Evolutionary conservation across 2,113 vertebrate genomes (phyloP).

Genomic region (Apistogramma diplotaenia): DNA sequence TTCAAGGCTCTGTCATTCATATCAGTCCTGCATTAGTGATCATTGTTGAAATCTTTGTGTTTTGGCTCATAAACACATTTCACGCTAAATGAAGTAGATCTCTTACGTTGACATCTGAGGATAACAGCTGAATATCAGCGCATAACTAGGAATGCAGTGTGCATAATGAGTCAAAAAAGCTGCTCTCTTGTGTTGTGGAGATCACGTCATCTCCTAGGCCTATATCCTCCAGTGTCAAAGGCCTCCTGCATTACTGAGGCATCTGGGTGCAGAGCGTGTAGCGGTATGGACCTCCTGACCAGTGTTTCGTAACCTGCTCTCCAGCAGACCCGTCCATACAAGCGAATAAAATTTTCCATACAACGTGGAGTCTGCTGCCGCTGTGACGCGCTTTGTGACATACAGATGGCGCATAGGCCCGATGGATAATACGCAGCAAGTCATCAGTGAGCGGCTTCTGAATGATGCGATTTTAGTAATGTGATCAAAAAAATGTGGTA

Average conservation of each 20-base stretch:
- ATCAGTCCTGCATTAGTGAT: background rate
- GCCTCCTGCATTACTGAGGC: constrained; percentile 28
- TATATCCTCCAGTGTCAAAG: constrained; percentile 41
- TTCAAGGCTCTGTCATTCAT: background rate
- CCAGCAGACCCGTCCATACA: background rate
- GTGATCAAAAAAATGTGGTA: constrained; percentile 32
- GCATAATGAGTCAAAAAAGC: background rate
- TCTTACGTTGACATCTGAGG: background rate
- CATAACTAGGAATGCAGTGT: background rate
- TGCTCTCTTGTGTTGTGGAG: constrained; percentile 14
- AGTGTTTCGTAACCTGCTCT: constrained; percentile 51
- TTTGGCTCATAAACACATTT: background rate
- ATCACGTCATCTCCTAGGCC: constrained; percentile 58
- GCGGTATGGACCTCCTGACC: constrained; percentile 19
- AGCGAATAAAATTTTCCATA: constrained; percentile 17
- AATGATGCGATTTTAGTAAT: constrained; percentile 31
- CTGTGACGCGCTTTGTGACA: constrained; percentile 50
- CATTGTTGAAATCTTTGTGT: background rate
- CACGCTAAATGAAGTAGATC: background rate
- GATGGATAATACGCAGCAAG: constrained; percentile 57
- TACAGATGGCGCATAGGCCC: constrained; percentile 63
- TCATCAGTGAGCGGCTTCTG: constrained; percentile 45
- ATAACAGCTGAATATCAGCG: background rate
- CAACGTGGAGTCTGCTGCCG: constrained; percentile 41
- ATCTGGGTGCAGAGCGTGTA: background rate